Conservation (phyloP, 2,888 invertebrate genomes). For the Arrhopalites spinosus region DNA sequence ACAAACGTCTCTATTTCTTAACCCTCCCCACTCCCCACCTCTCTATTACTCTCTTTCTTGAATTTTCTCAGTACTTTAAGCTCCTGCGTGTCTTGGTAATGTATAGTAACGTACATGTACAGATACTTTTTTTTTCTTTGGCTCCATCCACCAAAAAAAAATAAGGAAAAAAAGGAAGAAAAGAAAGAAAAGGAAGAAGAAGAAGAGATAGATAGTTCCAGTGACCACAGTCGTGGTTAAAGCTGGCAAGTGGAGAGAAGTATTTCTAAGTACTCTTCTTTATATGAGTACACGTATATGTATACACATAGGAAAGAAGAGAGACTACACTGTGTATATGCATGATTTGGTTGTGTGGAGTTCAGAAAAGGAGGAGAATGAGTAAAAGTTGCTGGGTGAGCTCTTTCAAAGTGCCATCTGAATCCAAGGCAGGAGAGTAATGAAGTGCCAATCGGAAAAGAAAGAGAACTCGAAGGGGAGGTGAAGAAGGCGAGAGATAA, state of each 20-base stretch:
- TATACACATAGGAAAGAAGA: neutral
- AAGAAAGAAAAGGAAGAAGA: neutral
- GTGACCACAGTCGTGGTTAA: neutral
- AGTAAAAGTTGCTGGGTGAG: constrained; percentile 28
- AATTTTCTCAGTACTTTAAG: neutral
- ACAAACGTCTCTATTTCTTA: constrained; percentile 24
- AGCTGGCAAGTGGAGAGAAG: no score
- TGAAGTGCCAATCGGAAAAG: constrained; percentile 44
- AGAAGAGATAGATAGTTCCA: neutral
- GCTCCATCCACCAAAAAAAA: neutral
- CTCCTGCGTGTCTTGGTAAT: neutral
- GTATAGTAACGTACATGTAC: neutral
- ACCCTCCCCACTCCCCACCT: neutral
- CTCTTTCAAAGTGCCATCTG: constrained; percentile 33
- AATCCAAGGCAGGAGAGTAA: constrained; percentile 40
- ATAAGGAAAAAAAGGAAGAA: neutral
- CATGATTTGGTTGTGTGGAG: neutral
- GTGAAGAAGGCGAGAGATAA: no score
- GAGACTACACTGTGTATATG: neutral
- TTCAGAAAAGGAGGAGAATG: neutral
- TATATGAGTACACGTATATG: no score
- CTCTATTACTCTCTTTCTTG: neutral
- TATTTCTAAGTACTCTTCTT: no score
- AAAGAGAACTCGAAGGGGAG: constrained; percentile 11
- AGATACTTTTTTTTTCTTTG: neutral